A percentile compares a stretch with the other conserved stretches of the same genome.
phyloP scores from a whole-genome alignment of 2,888 invertebrate genomes.

The Cephus runcator region DNA sequence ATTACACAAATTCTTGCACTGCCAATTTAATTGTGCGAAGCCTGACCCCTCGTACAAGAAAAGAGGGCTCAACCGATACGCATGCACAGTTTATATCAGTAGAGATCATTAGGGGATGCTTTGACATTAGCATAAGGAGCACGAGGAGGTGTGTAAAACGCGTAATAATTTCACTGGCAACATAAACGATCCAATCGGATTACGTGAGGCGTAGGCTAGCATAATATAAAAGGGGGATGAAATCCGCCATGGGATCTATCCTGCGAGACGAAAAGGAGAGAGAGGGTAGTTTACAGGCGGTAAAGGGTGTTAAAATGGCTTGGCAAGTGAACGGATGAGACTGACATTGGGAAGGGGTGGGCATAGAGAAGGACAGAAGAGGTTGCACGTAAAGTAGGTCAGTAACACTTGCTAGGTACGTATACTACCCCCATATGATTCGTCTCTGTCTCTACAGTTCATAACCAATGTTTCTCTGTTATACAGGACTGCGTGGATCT shows the following conservation, averaged over 20 bases:
- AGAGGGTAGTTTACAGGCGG: slow-evolving; percentile 7
- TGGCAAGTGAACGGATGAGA: background rate
- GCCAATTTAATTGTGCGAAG: background rate
- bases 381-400: slow-evolving; percentile 44
- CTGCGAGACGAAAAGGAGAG: slow-evolving; percentile 7
- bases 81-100: background rate
- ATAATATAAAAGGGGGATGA: background rate
- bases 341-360: background rate
- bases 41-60: background rate
- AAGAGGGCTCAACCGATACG: background rate
- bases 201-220: background rate
- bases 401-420: slow-evolving; percentile 41
- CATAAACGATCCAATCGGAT: slow-evolving; percentile 3
- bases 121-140: background rate
- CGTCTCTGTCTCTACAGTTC: slow-evolving; percentile 10
- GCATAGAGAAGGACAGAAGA: slow-evolving; percentile 18
- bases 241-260: background rate
- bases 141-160: background rate
- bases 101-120: background rate
- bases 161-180: background rate
- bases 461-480: slow-evolving; percentile 3
- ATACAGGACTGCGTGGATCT: background rate
- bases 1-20: background rate
- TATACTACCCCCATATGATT: slow-evolving; percentile 21
- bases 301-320: background rate